Percentiles rank a stretch among this genome's conserved stretches.
Conservation (phyloP, 2,888 invertebrate species). For the Cephus sareptanus region DNA sequence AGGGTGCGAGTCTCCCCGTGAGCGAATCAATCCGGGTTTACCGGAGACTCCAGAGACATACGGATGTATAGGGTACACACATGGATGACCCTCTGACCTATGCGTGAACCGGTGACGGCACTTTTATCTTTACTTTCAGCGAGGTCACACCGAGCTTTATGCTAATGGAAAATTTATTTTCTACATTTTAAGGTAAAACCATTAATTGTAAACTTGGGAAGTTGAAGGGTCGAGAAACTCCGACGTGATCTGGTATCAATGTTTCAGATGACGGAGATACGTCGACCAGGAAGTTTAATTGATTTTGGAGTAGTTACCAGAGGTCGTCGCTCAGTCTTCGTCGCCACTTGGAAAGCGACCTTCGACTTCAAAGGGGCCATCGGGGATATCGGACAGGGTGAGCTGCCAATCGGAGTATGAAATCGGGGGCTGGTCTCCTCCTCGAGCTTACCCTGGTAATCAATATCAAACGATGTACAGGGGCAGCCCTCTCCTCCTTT, state of each 20-base stretch:
- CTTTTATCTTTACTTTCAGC: not conserved
- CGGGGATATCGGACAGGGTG: conserved; percentile 48
- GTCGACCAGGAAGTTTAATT: conserved; percentile 36
- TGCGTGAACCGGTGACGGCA: not conserved
- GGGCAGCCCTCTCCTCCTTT: not conserved
- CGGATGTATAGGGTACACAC: conserved; percentile 3
- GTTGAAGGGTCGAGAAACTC: not conserved
- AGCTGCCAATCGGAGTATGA: conserved; percentile 55
- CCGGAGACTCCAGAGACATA: conserved; percentile 2
- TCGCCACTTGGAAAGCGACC: conserved; percentile 4
- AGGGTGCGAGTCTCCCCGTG: conserved; percentile 28
- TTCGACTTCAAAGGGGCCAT: conserved; percentile 54
- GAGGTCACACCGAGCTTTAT: not conserved
- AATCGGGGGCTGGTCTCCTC: conserved; percentile 48
- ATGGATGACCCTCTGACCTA: conserved; percentile 3
- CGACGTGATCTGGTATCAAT: not conserved
- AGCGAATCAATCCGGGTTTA: conserved; percentile 39
- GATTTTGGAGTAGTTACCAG: conserved; percentile 33
- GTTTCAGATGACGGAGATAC: not conserved
- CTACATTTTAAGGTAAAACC: not conserved
- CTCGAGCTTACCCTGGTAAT: conserved; percentile 48
- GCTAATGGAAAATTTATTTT: not conserved
- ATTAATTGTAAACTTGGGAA: not conserved
- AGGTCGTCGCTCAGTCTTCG: conserved; percentile 10
- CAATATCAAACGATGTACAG: conserved; percentile 55